Percentiles rank a stretch among this genome's conserved stretches.
Evolutionary conservation across 2,113 vertebrate genomes (phyloP).

Genomic region (Anoplopoma fimbria): DNA sequence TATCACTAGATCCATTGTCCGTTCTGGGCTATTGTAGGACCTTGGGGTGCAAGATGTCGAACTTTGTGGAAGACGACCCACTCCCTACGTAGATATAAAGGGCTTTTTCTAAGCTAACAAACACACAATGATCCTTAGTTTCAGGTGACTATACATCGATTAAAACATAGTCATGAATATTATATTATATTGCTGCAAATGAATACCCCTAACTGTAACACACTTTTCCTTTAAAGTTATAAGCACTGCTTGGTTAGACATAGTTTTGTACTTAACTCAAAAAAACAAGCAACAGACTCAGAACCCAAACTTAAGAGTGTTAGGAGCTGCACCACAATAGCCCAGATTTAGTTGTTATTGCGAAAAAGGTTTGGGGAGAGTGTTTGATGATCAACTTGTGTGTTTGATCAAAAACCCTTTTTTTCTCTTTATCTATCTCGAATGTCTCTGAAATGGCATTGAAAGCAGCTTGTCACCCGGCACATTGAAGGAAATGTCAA

Average conservation of each 20-base stretch:
- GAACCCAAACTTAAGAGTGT: background rate
- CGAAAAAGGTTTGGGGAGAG: background rate
- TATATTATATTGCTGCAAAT: background rate
- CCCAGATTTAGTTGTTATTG: background rate
- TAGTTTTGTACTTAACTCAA: background rate
- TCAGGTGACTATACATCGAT: background rate
- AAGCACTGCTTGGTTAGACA: background rate
- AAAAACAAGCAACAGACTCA: background rate
- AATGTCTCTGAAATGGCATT: constrained; percentile 30
- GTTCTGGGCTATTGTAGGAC: background rate
- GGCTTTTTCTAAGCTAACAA: background rate
- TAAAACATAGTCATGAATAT: background rate
- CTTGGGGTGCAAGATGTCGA: background rate
- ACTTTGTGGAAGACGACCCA: background rate
- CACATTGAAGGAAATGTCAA: constrained; percentile 52
- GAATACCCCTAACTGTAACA: background rate
- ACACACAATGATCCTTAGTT: background rate
- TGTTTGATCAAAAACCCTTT: constrained; percentile 19
- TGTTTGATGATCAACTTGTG: background rate
- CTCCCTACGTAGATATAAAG: background rate
- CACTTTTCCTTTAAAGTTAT: background rate
- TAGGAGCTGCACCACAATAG: background rate
- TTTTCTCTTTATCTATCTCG: constrained; percentile 17
- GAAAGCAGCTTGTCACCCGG: constrained; percentile 32
- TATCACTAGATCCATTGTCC: too few species aligned